Conservation (phyloP, 2,113 vertebrate species). For the Dryoscopus gambensis region DNA sequence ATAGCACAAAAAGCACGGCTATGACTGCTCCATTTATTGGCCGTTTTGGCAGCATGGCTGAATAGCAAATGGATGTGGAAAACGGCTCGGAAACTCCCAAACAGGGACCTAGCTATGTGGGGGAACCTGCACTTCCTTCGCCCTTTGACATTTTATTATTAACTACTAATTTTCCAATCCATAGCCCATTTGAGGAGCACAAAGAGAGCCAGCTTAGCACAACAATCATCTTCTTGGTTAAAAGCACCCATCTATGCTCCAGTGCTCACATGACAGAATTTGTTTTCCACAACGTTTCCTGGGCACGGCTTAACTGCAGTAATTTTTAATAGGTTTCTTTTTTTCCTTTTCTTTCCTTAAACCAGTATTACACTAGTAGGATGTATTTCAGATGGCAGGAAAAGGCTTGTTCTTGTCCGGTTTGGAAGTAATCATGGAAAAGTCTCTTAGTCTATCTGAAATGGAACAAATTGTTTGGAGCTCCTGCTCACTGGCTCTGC, state of each 20-base stretch:
- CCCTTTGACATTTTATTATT: constrained; percentile 54
- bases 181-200: not conserved
- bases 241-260: not conserved
- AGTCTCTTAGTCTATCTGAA: not conserved
- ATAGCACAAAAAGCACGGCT: not conserved
- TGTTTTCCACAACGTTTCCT: constrained; percentile 23
- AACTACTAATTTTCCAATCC: constrained; percentile 20
- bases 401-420: constrained; percentile 16
- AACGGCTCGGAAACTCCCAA: constrained; percentile 29
- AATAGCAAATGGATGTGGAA: constrained; percentile 50
- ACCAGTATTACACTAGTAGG: not conserved
- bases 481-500: not conserved
- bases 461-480: not conserved
- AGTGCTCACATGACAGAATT: not conserved
- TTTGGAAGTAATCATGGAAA: constrained; percentile 34
- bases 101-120: constrained; percentile 25
- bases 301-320: not conserved
- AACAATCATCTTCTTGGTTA: not conserved
- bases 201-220: not conserved
- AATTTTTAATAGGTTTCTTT: not conserved
- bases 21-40: constrained; percentile 47
- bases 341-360: not conserved
- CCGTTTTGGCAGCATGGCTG: not conserved
- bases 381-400: constrained; percentile 22
- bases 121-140: constrained; percentile 56